A percentile compares a stretch with the other conserved stretches of the same genome.
phyloP scores from a whole-genome alignment of 2,113 vertebrate genomes.

The Thinocorus orbignyianus region DNA sequence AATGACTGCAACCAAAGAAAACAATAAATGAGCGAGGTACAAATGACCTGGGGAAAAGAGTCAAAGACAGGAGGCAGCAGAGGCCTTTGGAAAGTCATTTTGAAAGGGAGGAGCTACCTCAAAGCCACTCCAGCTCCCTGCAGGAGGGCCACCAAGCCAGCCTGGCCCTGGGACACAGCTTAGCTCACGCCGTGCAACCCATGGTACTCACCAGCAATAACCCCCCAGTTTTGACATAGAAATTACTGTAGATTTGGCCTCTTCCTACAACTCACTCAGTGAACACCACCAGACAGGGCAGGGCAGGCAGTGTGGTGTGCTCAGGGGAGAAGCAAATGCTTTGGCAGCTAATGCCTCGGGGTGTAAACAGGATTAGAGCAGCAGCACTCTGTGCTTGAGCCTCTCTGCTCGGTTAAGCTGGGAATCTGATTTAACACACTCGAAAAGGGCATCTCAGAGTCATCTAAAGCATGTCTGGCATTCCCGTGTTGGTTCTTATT shows the following conservation, averaged over 20 bases:
- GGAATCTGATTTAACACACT: background rate
- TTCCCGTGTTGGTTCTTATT: background rate
- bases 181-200: background rate
- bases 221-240: background rate
- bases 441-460: background rate
- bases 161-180: background rate
- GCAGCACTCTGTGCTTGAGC: background rate
- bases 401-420: background rate
- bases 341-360: background rate
- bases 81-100: background rate
- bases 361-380: background rate
- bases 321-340: background rate
- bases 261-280: background rate
- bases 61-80: background rate
- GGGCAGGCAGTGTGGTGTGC: fast-evolving
- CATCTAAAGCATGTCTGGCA: background rate
- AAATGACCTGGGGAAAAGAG: background rate
- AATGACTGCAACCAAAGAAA: constrained; percentile 80
- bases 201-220: fast-evolving
- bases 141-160: fast-evolving
- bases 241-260: background rate
- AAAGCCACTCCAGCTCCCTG: background rate
- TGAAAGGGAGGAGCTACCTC: background rate
- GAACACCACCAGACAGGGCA: background rate
- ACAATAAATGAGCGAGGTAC: background rate